Evolutionary conservation across 2,888 invertebrate genomes (phyloP), one percentile per base, ranked within the genome.

Genomic region (Pristionchus exspectatus): DNA sequence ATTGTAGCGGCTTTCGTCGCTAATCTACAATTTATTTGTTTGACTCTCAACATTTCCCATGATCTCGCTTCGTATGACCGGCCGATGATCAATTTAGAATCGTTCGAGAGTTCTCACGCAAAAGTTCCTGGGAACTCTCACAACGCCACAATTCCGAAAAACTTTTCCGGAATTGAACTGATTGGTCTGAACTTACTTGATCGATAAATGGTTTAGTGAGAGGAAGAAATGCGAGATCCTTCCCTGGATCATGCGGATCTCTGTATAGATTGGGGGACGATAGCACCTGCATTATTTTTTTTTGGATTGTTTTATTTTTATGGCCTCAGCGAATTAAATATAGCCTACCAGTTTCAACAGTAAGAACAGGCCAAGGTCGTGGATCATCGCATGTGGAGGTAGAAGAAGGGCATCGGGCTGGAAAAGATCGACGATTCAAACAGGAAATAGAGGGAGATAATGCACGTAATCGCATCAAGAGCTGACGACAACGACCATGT

Each of bases 1-100:
- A 90, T 94, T 94, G 92, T 94, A 94, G 33, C 90, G 77, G 18
- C 91, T 91, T 59, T 92, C 92, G 81, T 94, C 93, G 90, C 85
- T 92, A 90, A 90, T 92, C 91, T 63, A 94, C 90, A 90, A 94
- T 93, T 10, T 50, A 50, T 12, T 50, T 50, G 12, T 50, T 1
- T 1, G 12, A 50, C 10, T 50, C 44, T 50, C 44, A 7, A 0
- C 44, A 10, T 50, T 50, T 7, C 44, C 10, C 44, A 50, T 50
- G 44, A 50, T 50, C 44, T 50, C 44, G 44, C 44, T 10, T 12
- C 9, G 44, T 50, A 9, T 50, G 44, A 50, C 44, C 12, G 7
- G 10, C 44, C 0, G 9, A 50, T 10, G 10, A 7, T 12, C 9
- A 50, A 59, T 21, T 84, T 92, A 27, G 2, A 24, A 44, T n/a